Conservation (phyloP, 2,113 vertebrate genomes). For the Gasterosteus aculeatus region DNA sequence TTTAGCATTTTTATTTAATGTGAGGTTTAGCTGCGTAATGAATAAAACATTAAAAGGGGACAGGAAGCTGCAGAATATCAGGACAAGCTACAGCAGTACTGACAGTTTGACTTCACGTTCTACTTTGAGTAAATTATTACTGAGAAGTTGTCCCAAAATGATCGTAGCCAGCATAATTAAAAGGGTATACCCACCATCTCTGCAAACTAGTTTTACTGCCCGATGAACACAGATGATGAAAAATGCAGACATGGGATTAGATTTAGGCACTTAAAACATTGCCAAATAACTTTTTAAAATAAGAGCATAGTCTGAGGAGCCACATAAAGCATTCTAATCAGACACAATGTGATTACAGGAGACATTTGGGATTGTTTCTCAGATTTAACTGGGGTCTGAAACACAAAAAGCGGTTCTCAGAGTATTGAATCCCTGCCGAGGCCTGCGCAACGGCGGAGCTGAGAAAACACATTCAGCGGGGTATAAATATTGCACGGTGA, state of each 20-base stretch:
- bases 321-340: neutral
- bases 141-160: neutral
- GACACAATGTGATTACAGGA: constrained; percentile 13
- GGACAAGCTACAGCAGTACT: neutral
- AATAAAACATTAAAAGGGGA: neutral
- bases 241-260: neutral
- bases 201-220: neutral
- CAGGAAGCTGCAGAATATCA: neutral
- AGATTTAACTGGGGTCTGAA: constrained; percentile 41
- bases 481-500: constrained; percentile 78
- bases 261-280: neutral
- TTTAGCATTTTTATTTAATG: constrained; percentile 17
- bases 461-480: constrained; percentile 60
- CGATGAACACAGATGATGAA: neutral
- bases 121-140: neutral
- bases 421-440: constrained; percentile 51
- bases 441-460: constrained; percentile 46
- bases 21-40: neutral
- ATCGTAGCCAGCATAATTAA: neutral
- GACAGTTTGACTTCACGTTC: neutral
- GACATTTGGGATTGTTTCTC: constrained; percentile 44
- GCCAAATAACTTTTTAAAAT: neutral
- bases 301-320: neutral
- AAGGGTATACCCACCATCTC: neutral
- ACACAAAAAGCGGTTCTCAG: constrained; percentile 24